phyloP scores from a whole-genome alignment of 2,113 vertebrate genomes.

The Sinocyclocheilus rhinocerous region DNA sequence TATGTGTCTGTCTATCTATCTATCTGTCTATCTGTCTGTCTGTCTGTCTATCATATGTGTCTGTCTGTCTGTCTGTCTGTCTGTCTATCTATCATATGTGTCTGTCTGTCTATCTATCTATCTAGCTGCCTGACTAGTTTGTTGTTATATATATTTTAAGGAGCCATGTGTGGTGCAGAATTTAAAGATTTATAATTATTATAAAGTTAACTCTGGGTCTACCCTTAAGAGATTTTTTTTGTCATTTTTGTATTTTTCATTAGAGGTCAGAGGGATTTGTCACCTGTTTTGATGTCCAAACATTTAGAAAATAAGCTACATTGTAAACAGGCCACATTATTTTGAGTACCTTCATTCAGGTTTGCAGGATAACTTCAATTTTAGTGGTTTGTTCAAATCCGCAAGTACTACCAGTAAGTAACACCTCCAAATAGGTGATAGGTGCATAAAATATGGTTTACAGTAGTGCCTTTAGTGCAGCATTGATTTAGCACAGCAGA shows the following conservation, averaged over 20 bases:
- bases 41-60: no score
- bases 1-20: no score
- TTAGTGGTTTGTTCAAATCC: background rate
- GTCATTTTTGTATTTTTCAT: no score
- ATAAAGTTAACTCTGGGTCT: background rate
- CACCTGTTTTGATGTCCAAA: background rate
- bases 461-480: conserved; percentile 6
- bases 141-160: background rate
- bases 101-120: no score
- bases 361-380: background rate
- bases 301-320: background rate
- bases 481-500: conserved; percentile 4
- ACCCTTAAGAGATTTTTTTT: no score
- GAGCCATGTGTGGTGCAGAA: background rate
- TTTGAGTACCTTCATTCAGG: background rate
- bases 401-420: background rate
- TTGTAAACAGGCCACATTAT: background rate
- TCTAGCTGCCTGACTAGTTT: background rate
- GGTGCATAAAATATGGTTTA: background rate
- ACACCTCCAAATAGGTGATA: background rate
- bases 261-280: no score
- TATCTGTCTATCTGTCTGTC: no score
- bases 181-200: background rate
- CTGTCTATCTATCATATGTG: no score
- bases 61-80: no score